Evolutionary conservation across 2,113 vertebrate genomes (phyloP).

Genomic region (Artemisiospiza belli): DNA sequence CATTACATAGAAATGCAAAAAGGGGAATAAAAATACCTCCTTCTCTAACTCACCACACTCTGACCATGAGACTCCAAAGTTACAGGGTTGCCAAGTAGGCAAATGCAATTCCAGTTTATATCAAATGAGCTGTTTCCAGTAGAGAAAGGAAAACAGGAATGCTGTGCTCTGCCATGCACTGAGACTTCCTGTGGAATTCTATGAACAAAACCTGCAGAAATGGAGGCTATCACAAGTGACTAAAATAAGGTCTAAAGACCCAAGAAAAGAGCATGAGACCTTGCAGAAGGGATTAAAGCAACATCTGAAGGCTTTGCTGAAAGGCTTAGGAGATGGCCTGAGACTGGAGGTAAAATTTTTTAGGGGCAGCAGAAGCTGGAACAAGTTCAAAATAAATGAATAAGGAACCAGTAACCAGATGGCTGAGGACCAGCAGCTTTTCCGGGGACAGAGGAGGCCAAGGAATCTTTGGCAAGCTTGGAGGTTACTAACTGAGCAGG

Average conservation of each 20-base stretch:
- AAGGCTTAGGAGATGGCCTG: conserved; percentile 54
- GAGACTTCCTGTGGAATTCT: conserved; percentile 58
- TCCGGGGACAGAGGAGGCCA: conserved; percentile 63
- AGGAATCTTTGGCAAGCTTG: conserved; percentile 65
- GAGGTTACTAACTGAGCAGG: conserved; percentile 58
- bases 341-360: conserved; percentile 55
- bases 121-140: conserved; percentile 34
- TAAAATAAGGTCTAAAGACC: conserved; percentile 42
- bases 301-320: conserved; percentile 56
- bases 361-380: conserved; percentile 50
- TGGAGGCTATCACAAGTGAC: conserved; percentile 40
- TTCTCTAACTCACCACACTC: neutral
- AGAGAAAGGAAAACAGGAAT: conserved; percentile 36
- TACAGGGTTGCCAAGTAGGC: conserved; percentile 6
- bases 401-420: conserved; percentile 68
- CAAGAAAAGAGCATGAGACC: conserved; percentile 40
- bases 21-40: neutral
- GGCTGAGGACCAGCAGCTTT: conserved; percentile 64
- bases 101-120: conserved; percentile 38
- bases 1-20: neutral
- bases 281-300: conserved; percentile 57
- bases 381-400: conserved; percentile 54
- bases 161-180: conserved; percentile 52
- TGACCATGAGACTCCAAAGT: neutral
- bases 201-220: conserved; percentile 56